Percentiles rank a stretch among this genome's conserved stretches.
Conservation (phyloP, 64 coral and sea anemone species). For the Actinia equina region DNA sequence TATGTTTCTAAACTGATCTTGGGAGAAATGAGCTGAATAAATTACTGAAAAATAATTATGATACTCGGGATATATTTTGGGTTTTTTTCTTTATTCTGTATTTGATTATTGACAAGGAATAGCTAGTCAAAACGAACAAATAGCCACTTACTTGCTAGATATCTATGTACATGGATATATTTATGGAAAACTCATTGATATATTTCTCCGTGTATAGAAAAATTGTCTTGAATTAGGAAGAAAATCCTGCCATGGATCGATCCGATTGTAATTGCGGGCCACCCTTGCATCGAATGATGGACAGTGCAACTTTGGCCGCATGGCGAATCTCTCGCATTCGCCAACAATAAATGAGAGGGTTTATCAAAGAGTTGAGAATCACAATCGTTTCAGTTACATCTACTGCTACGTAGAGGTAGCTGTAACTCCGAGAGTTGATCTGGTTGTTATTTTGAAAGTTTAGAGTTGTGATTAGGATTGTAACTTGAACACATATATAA, state of each 20-base stretch:
- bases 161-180: not conserved
- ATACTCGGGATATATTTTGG: not conserved
- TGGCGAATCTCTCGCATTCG: slow-evolving; percentile 33
- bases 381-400: slow-evolving; percentile 25
- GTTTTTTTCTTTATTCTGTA: not conserved
- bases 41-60: not conserved
- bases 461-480: slow-evolving; percentile 10
- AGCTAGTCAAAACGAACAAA: not conserved
- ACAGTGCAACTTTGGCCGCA: slow-evolving; percentile 6
- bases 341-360: slow-evolving; percentile 57
- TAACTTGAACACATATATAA: slow-evolving; percentile 18
- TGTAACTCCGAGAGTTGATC: not conserved
- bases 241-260: not conserved
- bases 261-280: not conserved
- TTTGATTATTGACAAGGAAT: not conserved
- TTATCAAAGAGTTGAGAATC: slow-evolving; percentile 51
- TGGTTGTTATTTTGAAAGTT: not conserved
- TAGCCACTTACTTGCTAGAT: not conserved
- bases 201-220: no score
- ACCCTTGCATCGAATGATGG: slow-evolving; percentile 1
- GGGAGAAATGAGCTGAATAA: not conserved
- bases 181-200: not conserved
- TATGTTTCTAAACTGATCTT: not conserved
- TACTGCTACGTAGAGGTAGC: slow-evolving; percentile 11
- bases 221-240: not conserved